These are phyloP conservation scores for Atethmia centrago DNA, from an alignment of 2,888 invertebrate species.

Conservation along the genomic window DNA sequence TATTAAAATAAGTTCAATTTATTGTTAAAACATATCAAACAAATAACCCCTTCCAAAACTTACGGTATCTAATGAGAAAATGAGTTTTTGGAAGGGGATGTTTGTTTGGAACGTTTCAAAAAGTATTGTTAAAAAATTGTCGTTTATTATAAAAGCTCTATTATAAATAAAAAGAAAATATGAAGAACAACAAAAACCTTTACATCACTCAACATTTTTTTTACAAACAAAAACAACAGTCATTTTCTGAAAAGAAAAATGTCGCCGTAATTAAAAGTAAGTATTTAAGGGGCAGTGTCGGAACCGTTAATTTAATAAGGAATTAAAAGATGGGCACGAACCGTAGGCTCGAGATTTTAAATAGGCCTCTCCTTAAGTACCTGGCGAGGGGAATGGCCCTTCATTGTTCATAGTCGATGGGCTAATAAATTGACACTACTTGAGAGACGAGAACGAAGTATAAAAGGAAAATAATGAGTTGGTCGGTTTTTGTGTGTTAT, in stretches of 20 bases:
- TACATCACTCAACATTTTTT: constrained; percentile 20
- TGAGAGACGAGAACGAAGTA: constrained; percentile 17
- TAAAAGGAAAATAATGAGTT: neutral
- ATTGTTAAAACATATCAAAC: too few species aligned
- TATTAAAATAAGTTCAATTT: too few species aligned
- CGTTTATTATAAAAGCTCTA: too few species aligned
- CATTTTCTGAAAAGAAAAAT: constrained; percentile 40
- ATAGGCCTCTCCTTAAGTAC: constrained; percentile 55
- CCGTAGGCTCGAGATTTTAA: constrained; percentile 62
- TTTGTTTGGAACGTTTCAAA: too few species aligned
- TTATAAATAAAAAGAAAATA: too few species aligned
- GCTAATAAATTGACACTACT: constrained; percentile 55
- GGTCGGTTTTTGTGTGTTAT: neutral
- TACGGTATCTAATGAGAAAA: too few species aligned
- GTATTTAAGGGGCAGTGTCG: constrained; percentile 43
- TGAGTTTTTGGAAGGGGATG: too few species aligned
- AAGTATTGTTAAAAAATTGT: too few species aligned
- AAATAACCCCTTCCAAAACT: too few species aligned
- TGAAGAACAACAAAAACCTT: neutral
- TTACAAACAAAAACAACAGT: constrained; percentile 26
- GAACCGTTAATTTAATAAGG: constrained; percentile 64
- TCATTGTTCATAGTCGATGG: constrained; percentile 51
- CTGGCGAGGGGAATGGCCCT: constrained; percentile 46
- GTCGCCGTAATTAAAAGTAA: constrained; percentile 57
- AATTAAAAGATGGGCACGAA: constrained; percentile 65